Conservation (phyloP, 1,140 invertebrate species). For the Agrilus planipennis region DNA sequence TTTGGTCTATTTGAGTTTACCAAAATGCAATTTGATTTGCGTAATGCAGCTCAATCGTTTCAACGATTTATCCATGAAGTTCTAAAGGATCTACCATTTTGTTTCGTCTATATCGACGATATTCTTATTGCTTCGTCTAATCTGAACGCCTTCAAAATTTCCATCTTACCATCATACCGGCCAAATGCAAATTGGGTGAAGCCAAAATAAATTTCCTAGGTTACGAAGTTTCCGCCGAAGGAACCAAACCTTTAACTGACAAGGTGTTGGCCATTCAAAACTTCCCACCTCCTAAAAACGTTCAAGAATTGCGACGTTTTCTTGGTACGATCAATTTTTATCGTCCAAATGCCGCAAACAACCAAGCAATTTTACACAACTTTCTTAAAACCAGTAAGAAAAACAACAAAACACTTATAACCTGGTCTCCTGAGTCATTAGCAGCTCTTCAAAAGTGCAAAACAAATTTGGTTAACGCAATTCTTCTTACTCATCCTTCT, state of each 20-base stretch:
- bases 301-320: conserved; percentile 23
- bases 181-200: conserved; percentile 23
- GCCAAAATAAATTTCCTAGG: conserved; percentile 21
- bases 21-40: conserved; percentile 32
- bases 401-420: conserved; percentile 13
- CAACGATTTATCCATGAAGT: conserved; percentile 27
- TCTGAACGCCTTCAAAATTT: too few relatives aligned
- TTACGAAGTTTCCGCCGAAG: conserved; percentile 18
- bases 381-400: conserved; percentile 16
- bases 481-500: conserved; percentile 18
- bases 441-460: conserved; percentile 20
- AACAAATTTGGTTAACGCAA: conserved; percentile 14
- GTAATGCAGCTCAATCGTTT: conserved; percentile 33
- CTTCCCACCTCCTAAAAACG: conserved; percentile 10
- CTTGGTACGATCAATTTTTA: conserved; percentile 30
- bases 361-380: conserved; percentile 15
- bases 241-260: conserved; percentile 14
- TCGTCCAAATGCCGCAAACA: conserved; percentile 20
- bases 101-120: conserved; percentile 13
- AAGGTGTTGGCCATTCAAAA: conserved; percentile 15
- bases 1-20: too few relatives aligned
- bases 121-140: conserved; percentile 17
- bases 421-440: conserved; percentile 14
- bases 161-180: too few relatives aligned
- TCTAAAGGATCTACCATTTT: conserved; percentile 7